These are phyloP conservation scores for Astreopora myriophthalma DNA, from an alignment of 64 coral and sea anemone genomes.

Conservation along the genomic window DNA sequence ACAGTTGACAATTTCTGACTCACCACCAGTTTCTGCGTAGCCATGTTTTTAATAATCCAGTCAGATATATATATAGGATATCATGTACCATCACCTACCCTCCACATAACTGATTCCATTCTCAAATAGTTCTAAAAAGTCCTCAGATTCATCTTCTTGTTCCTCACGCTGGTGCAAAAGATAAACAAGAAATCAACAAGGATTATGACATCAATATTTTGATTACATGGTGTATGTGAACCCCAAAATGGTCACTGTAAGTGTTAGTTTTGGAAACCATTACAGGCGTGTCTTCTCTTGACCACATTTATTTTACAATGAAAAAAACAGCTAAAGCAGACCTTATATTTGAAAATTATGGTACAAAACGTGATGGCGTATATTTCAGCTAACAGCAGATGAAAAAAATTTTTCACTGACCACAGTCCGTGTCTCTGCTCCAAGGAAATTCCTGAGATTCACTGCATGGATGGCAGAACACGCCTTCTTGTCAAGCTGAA, in stretches of 20 bases:
- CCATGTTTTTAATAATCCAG: too few relatives aligned
- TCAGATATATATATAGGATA: too few relatives aligned
- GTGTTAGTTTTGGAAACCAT: too few relatives aligned
- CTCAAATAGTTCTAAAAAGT: slow-evolving; percentile 93
- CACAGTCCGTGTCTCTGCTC: slow-evolving; percentile 88
- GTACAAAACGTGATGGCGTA: too few relatives aligned
- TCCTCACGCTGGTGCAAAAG: slow-evolving; percentile 73
- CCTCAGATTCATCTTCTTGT: slow-evolving; percentile 96
- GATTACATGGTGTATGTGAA: neutral
- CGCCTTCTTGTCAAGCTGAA: slow-evolving; percentile 95
- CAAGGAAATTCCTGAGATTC: slow-evolving; percentile 96
- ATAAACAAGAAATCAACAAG: neutral
- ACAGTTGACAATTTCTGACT: too few relatives aligned
- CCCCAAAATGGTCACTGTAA: neutral
- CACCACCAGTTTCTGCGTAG: too few relatives aligned
- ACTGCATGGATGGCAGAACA: slow-evolving; percentile 98
- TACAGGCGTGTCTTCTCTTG: neutral
- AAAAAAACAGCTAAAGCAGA: too few relatives aligned
- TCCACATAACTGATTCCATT: slow-evolving; percentile 85
- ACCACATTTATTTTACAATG: too few relatives aligned
- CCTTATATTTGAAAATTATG: too few relatives aligned
- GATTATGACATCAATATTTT: neutral
- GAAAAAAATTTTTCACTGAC: too few relatives aligned
- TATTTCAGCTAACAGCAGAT: too few relatives aligned
- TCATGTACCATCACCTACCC: slow-evolving; percentile 55